phyloP scores from a whole-genome alignment of 2,888 invertebrate species.

The Drosophila paracracens region DNA sequence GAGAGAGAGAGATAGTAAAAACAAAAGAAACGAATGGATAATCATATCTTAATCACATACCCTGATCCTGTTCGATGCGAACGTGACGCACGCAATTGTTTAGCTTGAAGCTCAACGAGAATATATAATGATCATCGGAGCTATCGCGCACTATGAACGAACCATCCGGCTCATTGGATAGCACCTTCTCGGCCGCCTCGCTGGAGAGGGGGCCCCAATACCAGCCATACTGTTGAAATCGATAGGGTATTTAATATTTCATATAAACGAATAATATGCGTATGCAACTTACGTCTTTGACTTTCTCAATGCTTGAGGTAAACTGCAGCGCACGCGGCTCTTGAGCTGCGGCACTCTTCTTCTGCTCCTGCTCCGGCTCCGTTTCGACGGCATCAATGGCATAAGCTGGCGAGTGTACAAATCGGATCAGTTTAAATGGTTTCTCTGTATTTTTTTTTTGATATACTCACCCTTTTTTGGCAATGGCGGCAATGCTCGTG shows the following conservation, averaged over 20 bases:
- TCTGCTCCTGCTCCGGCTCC: slow-evolving; percentile 67
- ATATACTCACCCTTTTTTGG: slow-evolving; percentile 85
- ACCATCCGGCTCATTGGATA: slow-evolving; percentile 96
- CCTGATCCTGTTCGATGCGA: slow-evolving; percentile 97
- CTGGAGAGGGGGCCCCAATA: slow-evolving; percentile 98
- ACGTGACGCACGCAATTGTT: slow-evolving; percentile 96
- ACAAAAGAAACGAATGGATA: neutral
- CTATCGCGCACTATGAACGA: slow-evolving; percentile 97
- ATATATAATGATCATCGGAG: slow-evolving; percentile 97
- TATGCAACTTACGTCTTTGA: slow-evolving; percentile 93
- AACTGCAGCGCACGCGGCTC: slow-evolving; percentile 89
- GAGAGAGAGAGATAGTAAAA: neutral
- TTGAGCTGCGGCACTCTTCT: slow-evolving; percentile 74
- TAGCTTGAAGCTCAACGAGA: slow-evolving; percentile 96
- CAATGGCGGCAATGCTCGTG: slow-evolving; percentile 89
- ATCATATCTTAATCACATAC: slow-evolving; percentile 86
- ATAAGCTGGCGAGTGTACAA: slow-evolving; percentile 53
- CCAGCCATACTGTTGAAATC: slow-evolving; percentile 93
- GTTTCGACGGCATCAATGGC: slow-evolving; percentile 59
- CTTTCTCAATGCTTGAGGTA: slow-evolving; percentile 95
- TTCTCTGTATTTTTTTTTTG: neutral
- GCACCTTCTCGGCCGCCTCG: slow-evolving; percentile 95
- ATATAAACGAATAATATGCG: neutral
- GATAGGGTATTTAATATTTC: neutral
- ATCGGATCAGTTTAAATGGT: neutral